Base-by-base conservation (phyloP, 1,140 invertebrate genomes). In the Saccostrea cuccullata region DNA sequence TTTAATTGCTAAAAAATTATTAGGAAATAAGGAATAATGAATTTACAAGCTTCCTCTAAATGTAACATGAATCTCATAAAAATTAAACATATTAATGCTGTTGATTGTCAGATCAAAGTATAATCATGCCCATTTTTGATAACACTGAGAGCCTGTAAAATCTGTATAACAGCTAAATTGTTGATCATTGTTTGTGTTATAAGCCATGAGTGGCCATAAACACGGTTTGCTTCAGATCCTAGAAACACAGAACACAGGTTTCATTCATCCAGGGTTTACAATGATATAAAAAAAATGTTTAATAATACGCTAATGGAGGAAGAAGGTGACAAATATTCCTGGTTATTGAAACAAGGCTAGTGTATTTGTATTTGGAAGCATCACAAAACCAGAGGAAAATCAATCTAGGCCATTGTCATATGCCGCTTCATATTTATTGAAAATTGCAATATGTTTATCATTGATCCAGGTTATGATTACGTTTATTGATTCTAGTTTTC, bases 401-500 rank as follows among this genome's bases (percentile, higher is more conserved):
- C 70, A 77, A 77, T 77, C 70, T 11, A 12, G 4, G 15, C 70
- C 30, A 77, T 77, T 77, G 70, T 77, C 70, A 77, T 26, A 11
- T 15, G 23, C 30, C 70, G 26, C 70, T 77, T 77, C 70, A 26
- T 77, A 77, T 77, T 77, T 77, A 77, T 77, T 30, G 26, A 36
- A 77, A 77, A 30, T 77, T 30, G 70, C 26, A 77, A 30, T 77
- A 77, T 77, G 70, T 77, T 77, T 77, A 77, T 77, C 70, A 36
- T 77, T 77, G 70, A 77, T 77, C 30, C 15, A 13, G 13, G 11
- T 77, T 17, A 77, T 77, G 15, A 67, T 67, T 67, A 23, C 23
- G 23, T 67, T 20, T 67, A 67, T 67, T 67, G 60, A 67, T 67
- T 67, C 60, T 67, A 47, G 47, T 47, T 47, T 47, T 47, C 30